phyloP scores from a whole-genome alignment of 1,140 invertebrate genomes.

The Anoplophora glabripennis region DNA sequence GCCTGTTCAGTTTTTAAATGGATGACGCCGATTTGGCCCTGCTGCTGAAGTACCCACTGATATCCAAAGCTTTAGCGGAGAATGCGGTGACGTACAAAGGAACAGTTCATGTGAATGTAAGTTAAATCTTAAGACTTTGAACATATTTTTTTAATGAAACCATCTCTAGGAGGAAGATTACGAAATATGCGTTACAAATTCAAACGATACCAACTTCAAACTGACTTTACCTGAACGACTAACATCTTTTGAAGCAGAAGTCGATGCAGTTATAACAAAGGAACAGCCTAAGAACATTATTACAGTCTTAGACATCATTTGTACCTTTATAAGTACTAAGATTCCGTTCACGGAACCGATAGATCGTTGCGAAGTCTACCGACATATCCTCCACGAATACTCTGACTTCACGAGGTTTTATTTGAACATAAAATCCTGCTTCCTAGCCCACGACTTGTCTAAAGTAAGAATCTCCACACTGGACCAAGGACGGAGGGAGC shows the following conservation, averaged over 20 bases:
- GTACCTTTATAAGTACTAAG: slow-evolving; percentile 14
- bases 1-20: background rate
- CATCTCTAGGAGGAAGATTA: slow-evolving; percentile 21
- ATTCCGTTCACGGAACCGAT: background rate
- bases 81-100: slow-evolving; percentile 15
- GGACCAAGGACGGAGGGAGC: slow-evolving; percentile 34
- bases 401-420: slow-evolving; percentile 38
- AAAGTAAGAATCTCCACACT: slow-evolving; percentile 19
- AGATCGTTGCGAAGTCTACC: slow-evolving; percentile 29
- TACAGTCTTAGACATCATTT: slow-evolving; percentile 15
- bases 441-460: slow-evolving; percentile 32
- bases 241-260: background rate
- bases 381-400: slow-evolving; percentile 36
- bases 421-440: slow-evolving; percentile 33
- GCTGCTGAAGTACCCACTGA: slow-evolving; percentile 28
- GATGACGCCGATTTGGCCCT: slow-evolving; percentile 19
- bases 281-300: slow-evolving; percentile 9
- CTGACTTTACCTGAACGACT: background rate
- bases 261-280: slow-evolving; percentile 7
- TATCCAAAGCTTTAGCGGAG: slow-evolving; percentile 12
- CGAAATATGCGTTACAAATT: slow-evolving; percentile 4
- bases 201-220: background rate
- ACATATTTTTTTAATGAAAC: background rate
- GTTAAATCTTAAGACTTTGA: background rate
- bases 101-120: slow-evolving; percentile 18